Base-by-base conservation (phyloP, 30 jellyfish, hydroid and myxozoan genomes). In the Catostylus mosaicus region DNA sequence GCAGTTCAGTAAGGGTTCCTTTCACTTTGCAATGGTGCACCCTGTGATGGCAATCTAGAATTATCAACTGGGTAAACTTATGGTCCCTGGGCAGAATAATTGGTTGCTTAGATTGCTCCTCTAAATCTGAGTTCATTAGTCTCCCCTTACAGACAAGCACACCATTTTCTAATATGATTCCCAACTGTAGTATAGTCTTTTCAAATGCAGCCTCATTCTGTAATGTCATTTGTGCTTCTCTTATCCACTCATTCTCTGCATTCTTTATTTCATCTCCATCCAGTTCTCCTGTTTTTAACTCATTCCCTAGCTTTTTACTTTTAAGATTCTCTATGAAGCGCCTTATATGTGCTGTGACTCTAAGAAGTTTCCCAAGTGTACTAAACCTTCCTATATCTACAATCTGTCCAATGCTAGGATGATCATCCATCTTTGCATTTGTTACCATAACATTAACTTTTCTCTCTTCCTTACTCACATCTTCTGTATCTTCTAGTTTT, bases 1-100 rank as follows among this genome's bases (percentile, higher is more conserved):
- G 35, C 26, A 83, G 51, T 59, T 83, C 94, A 23, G 88, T 73
- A 30, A 83, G 61, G 24, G 94, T 72, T 26, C 87, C 79, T 43
- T 35, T 70, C 29, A 72, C 80, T 46, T 40, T 46, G 32, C 72
- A 66, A 62, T 83, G 94, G 52, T 70, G 61, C 27, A 70, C 73
- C 33, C 57, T 71, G 16, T 19, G 37, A 67, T 81, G 91, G 34
- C 91, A 81, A 67, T 81, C 60, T 37, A 33, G 37, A 26, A 65
- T 48, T 45, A 81, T 29, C 1, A 81, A 65, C n/a, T 65, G 37
- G 18, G 91, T 54, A 47, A 81, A 81, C 45, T 52, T 45, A 52
- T 67, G 75, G 26, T 67, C 91, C 57, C 37, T 81, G 38, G 84
- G 85, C 11, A 81, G 84, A 24, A 65, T 33, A 67, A 81, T 81